Base-by-base conservation (phyloP, 1,140 invertebrate species). In the Cyclargus thomasi region DNA sequence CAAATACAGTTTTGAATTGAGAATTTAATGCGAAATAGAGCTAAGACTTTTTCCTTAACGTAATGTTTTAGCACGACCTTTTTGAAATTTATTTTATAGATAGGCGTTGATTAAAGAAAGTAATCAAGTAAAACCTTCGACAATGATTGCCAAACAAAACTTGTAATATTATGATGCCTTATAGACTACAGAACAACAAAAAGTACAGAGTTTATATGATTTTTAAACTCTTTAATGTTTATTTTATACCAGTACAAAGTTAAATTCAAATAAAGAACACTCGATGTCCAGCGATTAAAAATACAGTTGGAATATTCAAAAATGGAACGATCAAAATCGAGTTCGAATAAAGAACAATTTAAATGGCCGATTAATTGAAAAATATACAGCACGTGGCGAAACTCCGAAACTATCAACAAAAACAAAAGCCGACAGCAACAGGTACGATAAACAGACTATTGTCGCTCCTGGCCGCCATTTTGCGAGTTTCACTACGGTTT, bases 371-470 rank as follows among this genome's bases (percentile, higher is more conserved):
- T 64, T 64, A 36, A 55, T 55, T 55, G 53, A 47, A 47, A 47
- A 47, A 47, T 14, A 47, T 47, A 47, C 39, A 47, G 11, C 39
- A 47, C 39, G 39, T 47, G 39, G 39, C 39, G 39, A 47, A 47
- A 47, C 39, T 47, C 79, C 70, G 81, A 79, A 73, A 74, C 77
- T 76, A 82, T 81, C 81, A 85, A 83, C 81, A 85, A 86, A 86
- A 86, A 86, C 84, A 86, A 86, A 81, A 74, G 78, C 78, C 77
- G 36, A 36, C 67, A 69, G 84, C 84, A 86, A 85, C 84, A 85
- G 84, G 84, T 85, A 76, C 35, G 16, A 62, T 59, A 59, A 47
- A 47, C 39, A 47, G 39, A 47, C 39, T 47, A 47, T 47, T 47
- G 39, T 47, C 39, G 39, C 14, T 47, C 39, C 39, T 47, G 14